These are phyloP conservation scores for Aradophagus sp. DNA, from an alignment of 1,140 invertebrate species.

Conservation along the genomic window DNA sequence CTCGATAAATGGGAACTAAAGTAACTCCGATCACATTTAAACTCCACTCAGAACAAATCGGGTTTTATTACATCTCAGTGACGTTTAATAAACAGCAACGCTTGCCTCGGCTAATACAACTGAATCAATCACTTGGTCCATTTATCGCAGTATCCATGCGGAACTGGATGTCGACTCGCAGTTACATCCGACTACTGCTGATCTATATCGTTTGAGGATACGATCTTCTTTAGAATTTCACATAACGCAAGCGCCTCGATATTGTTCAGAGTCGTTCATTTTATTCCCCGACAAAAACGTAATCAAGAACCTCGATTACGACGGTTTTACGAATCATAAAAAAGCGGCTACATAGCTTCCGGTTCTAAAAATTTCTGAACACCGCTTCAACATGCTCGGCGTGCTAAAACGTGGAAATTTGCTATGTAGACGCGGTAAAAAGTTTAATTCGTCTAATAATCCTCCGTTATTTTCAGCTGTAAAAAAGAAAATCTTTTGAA, in stretches of 20 bases:
- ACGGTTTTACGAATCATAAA: constrained; percentile 35
- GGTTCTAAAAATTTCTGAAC: constrained; percentile 15
- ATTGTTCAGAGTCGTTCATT: constrained; percentile 27
- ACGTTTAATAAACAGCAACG: constrained; percentile 7
- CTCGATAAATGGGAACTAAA: too few species aligned
- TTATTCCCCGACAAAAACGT: constrained; percentile 30
- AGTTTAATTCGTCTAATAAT: not conserved
- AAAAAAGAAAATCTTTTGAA: too few species aligned
- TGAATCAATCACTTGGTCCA: constrained; percentile 17
- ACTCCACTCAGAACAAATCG: not conserved
- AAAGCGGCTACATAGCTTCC: constrained; percentile 5
- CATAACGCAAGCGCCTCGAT: constrained; percentile 11
- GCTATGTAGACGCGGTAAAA: constrained; percentile 1
- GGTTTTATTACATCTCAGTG: not conserved
- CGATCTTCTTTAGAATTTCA: constrained; percentile 4
- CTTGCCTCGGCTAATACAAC: constrained; percentile 9
- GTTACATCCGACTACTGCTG: constrained; percentile 16
- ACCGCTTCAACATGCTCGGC: not conserved
- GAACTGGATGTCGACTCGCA: constrained; percentile 13
- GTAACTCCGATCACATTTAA: constrained; percentile 4
- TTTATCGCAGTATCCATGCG: constrained; percentile 8
- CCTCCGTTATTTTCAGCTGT: too few species aligned
- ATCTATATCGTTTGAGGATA: constrained; percentile 18
- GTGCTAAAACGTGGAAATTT: too few species aligned
- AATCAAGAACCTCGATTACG: constrained; percentile 13